These are phyloP conservation scores for Ranitomeya imitator DNA, from an alignment of 2,113 vertebrate genomes.

Conservation along the genomic window DNA sequence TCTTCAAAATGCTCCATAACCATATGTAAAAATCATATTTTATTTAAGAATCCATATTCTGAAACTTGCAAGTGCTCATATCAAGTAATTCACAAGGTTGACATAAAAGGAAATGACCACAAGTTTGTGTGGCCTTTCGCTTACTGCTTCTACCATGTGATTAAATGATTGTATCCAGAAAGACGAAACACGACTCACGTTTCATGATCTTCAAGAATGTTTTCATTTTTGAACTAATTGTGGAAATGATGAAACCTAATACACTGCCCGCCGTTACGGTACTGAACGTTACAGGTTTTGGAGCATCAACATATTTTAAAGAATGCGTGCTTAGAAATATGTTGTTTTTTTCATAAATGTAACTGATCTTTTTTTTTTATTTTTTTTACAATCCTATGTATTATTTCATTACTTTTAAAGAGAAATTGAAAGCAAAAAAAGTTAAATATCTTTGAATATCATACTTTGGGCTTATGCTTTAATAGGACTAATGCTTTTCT, in stretches of 20 bases:
- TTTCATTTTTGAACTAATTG: constrained; percentile 49
- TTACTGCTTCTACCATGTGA: constrained; percentile 28
- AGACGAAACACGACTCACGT: constrained; percentile 30
- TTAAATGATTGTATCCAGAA: constrained; percentile 52
- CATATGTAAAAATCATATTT: constrained; percentile 42
- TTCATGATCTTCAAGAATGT: constrained; percentile 43
- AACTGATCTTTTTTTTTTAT: neutral
- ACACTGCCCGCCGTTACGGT: neutral
- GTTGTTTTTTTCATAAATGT: neutral
- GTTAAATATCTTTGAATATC: neutral
- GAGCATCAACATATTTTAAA: neutral
- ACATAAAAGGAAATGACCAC: constrained; percentile 8
- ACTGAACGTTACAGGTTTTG: constrained; percentile 7
- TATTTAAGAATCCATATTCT: constrained; percentile 10
- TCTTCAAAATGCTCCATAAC: constrained; percentile 18
- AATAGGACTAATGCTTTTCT: neutral
- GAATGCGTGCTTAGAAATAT: neutral
- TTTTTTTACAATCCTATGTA: neutral
- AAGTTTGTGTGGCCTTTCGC: neutral
- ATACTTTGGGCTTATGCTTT: neutral
- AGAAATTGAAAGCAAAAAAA: neutral
- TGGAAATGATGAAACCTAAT: constrained; percentile 47
- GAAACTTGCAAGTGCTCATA: constrained; percentile 46
- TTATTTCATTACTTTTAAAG: neutral
- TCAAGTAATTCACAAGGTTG: constrained; percentile 10